Evolutionary conservation across 2,113 vertebrate genomes (phyloP).

Genomic region (Lasiurus cinereus): DNA sequence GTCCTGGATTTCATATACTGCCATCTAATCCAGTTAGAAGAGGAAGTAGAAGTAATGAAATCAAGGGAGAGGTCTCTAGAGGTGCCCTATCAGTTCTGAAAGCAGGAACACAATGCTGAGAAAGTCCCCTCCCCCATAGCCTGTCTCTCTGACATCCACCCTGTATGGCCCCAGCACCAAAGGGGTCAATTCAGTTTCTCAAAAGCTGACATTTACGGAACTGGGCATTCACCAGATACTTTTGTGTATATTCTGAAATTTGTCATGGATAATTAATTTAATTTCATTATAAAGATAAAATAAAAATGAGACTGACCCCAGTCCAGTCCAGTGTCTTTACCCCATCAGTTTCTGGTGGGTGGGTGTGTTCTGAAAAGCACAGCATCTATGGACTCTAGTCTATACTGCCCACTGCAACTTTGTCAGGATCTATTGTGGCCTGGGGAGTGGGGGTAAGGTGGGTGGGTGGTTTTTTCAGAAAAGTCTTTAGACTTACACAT

Average conservation of each 20-base stretch:
- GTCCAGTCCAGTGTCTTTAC: background rate
- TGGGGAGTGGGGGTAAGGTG: background rate
- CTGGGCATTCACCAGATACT: background rate
- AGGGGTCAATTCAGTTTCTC: background rate
- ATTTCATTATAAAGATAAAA: slow-evolving; percentile 50
- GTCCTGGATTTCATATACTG: slow-evolving; percentile 85
- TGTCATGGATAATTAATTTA: background rate
- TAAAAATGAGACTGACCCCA: slow-evolving; percentile 12
- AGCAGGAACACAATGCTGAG: slow-evolving; percentile 33
- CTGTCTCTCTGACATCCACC: background rate
- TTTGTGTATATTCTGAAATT: slow-evolving; percentile 24
- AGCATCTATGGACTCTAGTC: background rate
- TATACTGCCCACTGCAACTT: background rate
- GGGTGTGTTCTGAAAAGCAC: background rate
- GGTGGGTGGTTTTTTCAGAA: background rate
- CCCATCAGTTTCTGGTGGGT: background rate
- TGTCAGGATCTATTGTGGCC: background rate
- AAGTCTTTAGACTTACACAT: background rate
- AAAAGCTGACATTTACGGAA: background rate
- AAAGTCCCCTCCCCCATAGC: background rate
- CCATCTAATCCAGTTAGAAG: slow-evolving; percentile 85
- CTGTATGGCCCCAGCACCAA: background rate
- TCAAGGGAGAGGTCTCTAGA: slow-evolving; percentile 64
- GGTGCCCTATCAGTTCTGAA: background rate
- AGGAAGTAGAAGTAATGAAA: slow-evolving; percentile 85